Percentiles rank a stretch among this genome's conserved stretches.
Evolutionary conservation across 2,113 vertebrate genomes (phyloP).

Genomic region (Pipra filicauda): DNA sequence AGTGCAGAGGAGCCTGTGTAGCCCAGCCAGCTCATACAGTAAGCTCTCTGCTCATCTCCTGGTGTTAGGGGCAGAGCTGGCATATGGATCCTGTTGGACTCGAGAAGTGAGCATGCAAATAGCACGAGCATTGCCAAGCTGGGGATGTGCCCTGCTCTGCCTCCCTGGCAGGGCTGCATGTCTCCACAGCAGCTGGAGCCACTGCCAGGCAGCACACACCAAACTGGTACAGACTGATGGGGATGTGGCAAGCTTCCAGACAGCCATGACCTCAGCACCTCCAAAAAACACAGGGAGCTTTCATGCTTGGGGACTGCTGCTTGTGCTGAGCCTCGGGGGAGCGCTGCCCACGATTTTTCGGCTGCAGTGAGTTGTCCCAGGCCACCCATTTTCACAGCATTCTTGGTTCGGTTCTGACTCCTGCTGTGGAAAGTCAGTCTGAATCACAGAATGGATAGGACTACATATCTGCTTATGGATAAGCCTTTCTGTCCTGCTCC

Average conservation of each 20-base stretch:
- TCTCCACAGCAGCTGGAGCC: slow-evolving; percentile 6
- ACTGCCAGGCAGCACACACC: not conserved
- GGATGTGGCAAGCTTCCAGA: slow-evolving; percentile 3
- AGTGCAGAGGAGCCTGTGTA: not conserved
- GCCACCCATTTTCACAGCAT: not conserved
- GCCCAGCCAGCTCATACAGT: not conserved
- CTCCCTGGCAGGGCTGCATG: slow-evolving; percentile 11
- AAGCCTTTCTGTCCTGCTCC: not conserved
- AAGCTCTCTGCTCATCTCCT: slow-evolving; percentile 3
- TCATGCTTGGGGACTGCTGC: not conserved
- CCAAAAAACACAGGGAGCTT: not conserved
- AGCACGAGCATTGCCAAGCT: not conserved
- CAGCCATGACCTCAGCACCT: not conserved
- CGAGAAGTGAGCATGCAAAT: not conserved
- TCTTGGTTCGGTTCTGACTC: not conserved
- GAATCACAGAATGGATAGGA: not conserved
- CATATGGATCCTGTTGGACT: not conserved
- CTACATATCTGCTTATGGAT: not conserved
- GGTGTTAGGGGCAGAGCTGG: not conserved
- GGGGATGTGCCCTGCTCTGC: not conserved
- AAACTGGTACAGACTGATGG: not conserved
- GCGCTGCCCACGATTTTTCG: not conserved
- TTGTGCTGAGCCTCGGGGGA: not conserved
- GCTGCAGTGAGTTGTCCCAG: not conserved
- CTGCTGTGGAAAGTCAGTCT: not conserved